These are phyloP conservation scores for Serrognathus titanus DNA, from an alignment of 2,888 invertebrate genomes.

Conservation along the genomic window DNA sequence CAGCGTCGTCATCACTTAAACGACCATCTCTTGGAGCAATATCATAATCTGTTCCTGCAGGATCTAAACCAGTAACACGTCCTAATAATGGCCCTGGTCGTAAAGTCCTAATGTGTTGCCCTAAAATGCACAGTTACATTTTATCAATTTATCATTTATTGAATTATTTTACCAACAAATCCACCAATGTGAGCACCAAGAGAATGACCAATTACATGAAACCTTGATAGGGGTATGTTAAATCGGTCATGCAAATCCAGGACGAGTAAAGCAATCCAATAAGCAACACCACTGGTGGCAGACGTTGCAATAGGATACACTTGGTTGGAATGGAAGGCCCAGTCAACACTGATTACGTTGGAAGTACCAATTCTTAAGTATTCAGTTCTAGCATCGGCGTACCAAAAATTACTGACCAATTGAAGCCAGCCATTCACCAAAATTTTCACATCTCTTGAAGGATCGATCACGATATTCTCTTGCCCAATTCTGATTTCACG, in stretches of 20 bases:
- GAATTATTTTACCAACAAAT: conserved; percentile 12
- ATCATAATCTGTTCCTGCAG: conserved; percentile 61
- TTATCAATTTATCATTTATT: not conserved
- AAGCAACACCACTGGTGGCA: conserved; percentile 1
- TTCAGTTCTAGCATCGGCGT: conserved; percentile 4
- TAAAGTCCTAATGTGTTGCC: conserved; percentile 4
- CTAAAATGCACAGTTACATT: not conserved
- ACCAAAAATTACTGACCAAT: conserved; percentile 2
- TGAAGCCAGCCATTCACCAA: conserved; percentile 10
- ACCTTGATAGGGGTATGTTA: conserved; percentile 4
- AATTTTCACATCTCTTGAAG: conserved; percentile 10
- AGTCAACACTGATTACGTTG: conserved; percentile 15
- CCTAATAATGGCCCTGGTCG: conserved; percentile 10
- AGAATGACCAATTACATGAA: conserved; percentile 15
- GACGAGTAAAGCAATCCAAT: conserved; percentile 6
- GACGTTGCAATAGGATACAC: conserved; percentile 3
- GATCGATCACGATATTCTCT: not conserved
- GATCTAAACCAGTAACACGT: conserved; percentile 49
- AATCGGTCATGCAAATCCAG: conserved; percentile 6
- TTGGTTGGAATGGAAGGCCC: conserved; percentile 6
- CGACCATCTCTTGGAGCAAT: conserved; percentile 41
- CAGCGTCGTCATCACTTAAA: conserved; percentile 62
- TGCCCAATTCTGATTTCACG: too few species aligned
- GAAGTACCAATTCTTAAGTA: conserved; percentile 7
- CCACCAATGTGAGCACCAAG: conserved; percentile 14